Base-by-base conservation (phyloP, 2,797 vertebrate species). In the Nasua narica region DNA sequence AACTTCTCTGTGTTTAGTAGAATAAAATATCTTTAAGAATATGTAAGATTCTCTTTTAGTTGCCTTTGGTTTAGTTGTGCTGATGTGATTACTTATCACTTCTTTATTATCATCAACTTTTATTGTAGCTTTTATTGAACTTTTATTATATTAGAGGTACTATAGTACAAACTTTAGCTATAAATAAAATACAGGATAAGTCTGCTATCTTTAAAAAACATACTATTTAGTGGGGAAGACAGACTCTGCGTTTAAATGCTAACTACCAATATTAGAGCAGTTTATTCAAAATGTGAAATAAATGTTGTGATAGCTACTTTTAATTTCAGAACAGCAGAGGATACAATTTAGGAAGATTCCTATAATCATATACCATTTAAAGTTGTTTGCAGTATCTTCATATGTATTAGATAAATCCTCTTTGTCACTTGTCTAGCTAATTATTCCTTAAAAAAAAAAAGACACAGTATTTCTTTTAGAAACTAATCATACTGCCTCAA, bases 211-310 rank as follows among this genome's bases (percentile, higher is more conserved):
- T 94, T 69, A 87, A 91, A 76, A 94, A 85, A 46, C 69, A 19
- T 96, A 40, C 13, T 77, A 3, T 52, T 43, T 86, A 70, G 32
- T 87, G 16, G 14, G 29, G 0, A 69, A 88, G 56, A 48, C 13
- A 86, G 37, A 82, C n/a, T 85, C 23, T 95, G 23, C 0, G 19
- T 90, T 91, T 84, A 79, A 78, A 32, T 86, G 16, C 27, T 84
- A 87, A 70, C 40, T 84, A 77, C 72, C 32, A n/a, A 0, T 69
- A 62, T 37, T 70, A 8, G 11, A 52, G 4, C 84, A 43, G 27
- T 94, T 95, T 35, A 65, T 67, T 21, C 69, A 93, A 37, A 95
- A 65, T 88, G 25, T 87, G 60, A 96, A 89, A 27, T 69, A 27
- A 92, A 2, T 88, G 29, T 93, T 92, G 23, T 37, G 32, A 56